A percentile compares a stretch with the other conserved stretches of the same genome.
Evolutionary conservation across 2,888 invertebrate species (phyloP).

Genomic region (Luperina testacea): DNA sequence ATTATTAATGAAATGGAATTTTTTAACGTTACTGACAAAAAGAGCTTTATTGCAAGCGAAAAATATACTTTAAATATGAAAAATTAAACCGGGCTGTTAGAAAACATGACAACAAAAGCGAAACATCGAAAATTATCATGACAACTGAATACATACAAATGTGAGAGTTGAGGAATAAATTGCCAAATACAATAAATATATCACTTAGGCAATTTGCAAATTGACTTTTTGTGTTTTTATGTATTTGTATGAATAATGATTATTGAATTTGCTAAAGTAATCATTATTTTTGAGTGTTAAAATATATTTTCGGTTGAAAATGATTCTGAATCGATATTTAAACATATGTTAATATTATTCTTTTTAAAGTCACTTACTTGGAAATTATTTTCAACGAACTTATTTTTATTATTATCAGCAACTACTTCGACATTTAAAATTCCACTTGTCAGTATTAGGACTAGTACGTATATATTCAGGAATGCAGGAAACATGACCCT

Average conservation of each 20-base stretch:
- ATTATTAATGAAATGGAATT: slow-evolving; percentile 69
- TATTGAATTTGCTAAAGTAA: slow-evolving; percentile 28
- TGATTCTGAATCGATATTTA: neutral
- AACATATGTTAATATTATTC: neutral
- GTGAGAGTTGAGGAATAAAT: slow-evolving; percentile 23
- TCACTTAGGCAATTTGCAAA: slow-evolving; percentile 45
- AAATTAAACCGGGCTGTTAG: slow-evolving; percentile 5
- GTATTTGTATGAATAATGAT: slow-evolving; percentile 43
- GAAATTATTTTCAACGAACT: neutral
- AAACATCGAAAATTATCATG: slow-evolving; percentile 32
- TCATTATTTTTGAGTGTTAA: slow-evolving; percentile 3
- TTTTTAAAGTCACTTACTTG: neutral
- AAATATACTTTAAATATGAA: slow-evolving; percentile 28
- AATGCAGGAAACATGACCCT: slow-evolving; percentile 85
- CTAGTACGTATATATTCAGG: slow-evolving; percentile 77
- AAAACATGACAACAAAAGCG: slow-evolving; percentile 34
- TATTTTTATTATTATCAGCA: neutral
- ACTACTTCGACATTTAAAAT: slow-evolving; percentile 14
- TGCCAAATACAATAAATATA: slow-evolving; percentile 52
- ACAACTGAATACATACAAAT: slow-evolving; percentile 34
- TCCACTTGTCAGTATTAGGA: slow-evolving; percentile 40
- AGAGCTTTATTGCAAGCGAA: slow-evolving; percentile 25
- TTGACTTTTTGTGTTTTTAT: slow-evolving; percentile 33
- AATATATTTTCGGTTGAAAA: neutral
- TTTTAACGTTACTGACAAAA: slow-evolving; percentile 49